Conservation (phyloP, 2,888 invertebrate species). For the Cheilosia variabilis region DNA sequence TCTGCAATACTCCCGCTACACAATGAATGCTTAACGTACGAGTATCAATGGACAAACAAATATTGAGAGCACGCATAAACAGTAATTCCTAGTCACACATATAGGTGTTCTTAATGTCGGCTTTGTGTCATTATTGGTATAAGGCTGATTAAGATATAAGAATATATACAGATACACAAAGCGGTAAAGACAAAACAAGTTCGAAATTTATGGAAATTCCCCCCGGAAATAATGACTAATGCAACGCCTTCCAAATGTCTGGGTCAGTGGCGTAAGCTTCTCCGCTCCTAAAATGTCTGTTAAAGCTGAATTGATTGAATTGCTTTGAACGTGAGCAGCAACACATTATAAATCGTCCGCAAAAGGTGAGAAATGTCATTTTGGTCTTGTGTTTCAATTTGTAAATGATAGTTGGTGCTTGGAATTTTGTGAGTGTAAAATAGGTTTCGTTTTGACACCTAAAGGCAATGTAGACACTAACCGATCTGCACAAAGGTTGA, state of each 20-base stretch:
- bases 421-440: too few species aligned
- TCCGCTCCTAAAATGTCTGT: slow-evolving; percentile 16
- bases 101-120: slow-evolving; percentile 50
- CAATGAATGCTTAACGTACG: not conserved
- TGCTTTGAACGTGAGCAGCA: not conserved
- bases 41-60: slow-evolving; percentile 23
- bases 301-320: slow-evolving; percentile 37
- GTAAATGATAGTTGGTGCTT: too few species aligned
- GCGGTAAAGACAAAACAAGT: slow-evolving; percentile 21
- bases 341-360: slow-evolving; percentile 24
- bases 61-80: slow-evolving; percentile 9
- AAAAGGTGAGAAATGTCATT: not conserved
- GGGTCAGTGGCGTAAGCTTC: slow-evolving; percentile 36
- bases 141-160: not conserved
- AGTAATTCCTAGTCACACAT: slow-evolving; percentile 1
- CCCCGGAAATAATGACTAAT: slow-evolving; percentile 36
- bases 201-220: slow-evolving; percentile 31
- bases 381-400: too few species aligned
- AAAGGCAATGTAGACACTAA: too few species aligned
- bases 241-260: slow-evolving; percentile 3
- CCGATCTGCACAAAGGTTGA: too few species aligned
- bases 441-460: too few species aligned
- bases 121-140: slow-evolving; percentile 59
- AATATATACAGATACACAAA: not conserved
- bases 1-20: slow-evolving; percentile 2